These are phyloP conservation scores for Xiphophorus hellerii DNA, from an alignment of 2,113 vertebrate genomes.

Conservation along the genomic window DNA sequence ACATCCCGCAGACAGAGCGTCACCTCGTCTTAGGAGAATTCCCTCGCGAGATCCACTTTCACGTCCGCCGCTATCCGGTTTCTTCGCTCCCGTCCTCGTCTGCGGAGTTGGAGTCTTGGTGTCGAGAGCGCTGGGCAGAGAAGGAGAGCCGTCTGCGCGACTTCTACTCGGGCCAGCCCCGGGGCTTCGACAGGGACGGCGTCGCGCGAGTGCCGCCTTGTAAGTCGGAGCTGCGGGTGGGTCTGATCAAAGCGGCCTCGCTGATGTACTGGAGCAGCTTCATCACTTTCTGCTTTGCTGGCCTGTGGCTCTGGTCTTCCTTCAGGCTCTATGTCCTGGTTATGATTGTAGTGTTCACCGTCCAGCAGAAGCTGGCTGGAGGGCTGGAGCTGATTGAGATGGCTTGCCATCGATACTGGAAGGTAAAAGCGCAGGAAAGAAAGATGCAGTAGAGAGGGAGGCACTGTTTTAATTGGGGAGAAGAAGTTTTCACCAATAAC, in stretches of 20 bases:
- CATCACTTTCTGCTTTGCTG: slow-evolving; percentile 75
- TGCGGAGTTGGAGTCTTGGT: slow-evolving; percentile 90
- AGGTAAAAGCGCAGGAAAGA: slow-evolving; percentile 44
- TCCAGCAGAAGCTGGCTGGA: slow-evolving; percentile 87
- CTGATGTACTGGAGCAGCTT: slow-evolving; percentile 91
- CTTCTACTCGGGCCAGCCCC: slow-evolving; percentile 85
- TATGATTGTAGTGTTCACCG: slow-evolving; percentile 79
- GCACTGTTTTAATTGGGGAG: background rate
- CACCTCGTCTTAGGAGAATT: slow-evolving; percentile 91
- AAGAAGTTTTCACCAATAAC: slow-evolving; percentile 8
- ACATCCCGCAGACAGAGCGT: slow-evolving; percentile 94
- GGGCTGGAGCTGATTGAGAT: slow-evolving; percentile 94
- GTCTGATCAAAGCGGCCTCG: slow-evolving; percentile 85
- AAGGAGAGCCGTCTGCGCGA: slow-evolving; percentile 88
- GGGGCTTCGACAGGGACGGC: slow-evolving; percentile 78
- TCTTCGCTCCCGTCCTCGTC: slow-evolving; percentile 80
- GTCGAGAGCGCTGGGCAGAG: slow-evolving; percentile 91
- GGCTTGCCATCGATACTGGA: slow-evolving; percentile 85
- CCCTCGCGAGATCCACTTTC: slow-evolving; percentile 96
- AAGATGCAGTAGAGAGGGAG: slow-evolving; percentile 76
- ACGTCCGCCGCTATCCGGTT: slow-evolving; percentile 86
- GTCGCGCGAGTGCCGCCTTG: slow-evolving; percentile 85
- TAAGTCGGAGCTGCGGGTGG: slow-evolving; percentile 91
- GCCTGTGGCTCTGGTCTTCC: slow-evolving; percentile 83
- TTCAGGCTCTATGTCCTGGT: slow-evolving; percentile 85